phyloP scores from a whole-genome alignment of 1,140 invertebrate genomes.

The Rhopalosiphum padi region DNA sequence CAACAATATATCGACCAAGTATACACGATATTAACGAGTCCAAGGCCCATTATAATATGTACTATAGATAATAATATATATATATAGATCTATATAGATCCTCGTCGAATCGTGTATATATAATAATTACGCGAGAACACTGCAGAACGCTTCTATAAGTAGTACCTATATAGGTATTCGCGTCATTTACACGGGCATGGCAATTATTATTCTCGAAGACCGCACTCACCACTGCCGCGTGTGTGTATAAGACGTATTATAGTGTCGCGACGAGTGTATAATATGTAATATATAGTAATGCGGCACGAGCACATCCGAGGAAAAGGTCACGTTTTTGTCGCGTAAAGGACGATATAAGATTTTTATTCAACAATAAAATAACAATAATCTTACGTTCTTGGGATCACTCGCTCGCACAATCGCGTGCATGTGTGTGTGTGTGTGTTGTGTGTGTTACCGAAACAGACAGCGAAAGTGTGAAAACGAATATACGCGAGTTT shows the following conservation, averaged over 20 bases:
- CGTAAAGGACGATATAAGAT: not conserved
- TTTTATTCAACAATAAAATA: constrained; percentile 2
- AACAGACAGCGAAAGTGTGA: constrained; percentile 25
- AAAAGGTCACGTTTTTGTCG: constrained; percentile 3
- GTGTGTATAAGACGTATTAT: not conserved
- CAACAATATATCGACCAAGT: not conserved
- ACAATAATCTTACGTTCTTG: not conserved
- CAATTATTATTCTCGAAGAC: not conserved
- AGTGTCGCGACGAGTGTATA: not conserved
- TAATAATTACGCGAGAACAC: not conserved
- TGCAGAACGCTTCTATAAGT: not conserved
- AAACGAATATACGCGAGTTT: not conserved
- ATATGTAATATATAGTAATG: not conserved
- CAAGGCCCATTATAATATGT: constrained; percentile 7
- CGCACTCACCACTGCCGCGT: not conserved
- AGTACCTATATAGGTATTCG: not conserved
- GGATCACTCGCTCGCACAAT: not conserved
- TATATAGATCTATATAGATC: not conserved
- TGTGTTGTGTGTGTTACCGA: not conserved
- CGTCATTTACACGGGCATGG: not conserved
- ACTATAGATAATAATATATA: not conserved
- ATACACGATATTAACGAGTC: not conserved
- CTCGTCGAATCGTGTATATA: not conserved
- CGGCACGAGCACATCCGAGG: not conserved
- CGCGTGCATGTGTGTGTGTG: no score